Evolutionary conservation across 2,888 invertebrate genomes (phyloP).

Genomic region (Drosophila neotestacea): DNA sequence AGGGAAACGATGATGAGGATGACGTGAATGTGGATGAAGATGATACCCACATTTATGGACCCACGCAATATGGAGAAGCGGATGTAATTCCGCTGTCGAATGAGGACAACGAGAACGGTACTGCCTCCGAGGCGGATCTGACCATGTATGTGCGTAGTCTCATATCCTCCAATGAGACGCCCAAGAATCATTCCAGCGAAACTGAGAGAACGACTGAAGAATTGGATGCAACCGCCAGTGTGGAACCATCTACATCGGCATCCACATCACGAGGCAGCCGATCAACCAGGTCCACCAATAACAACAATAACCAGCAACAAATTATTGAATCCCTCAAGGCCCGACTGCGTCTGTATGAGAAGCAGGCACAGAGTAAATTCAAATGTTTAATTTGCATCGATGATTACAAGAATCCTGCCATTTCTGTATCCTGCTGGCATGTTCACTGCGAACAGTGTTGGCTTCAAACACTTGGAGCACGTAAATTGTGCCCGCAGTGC

Average conservation of each 20-base stretch:
- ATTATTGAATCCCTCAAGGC: conserved; percentile 91
- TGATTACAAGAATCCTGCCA: conserved; percentile 93
- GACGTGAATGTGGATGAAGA: conserved; percentile 94
- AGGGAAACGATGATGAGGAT: conserved; percentile 88
- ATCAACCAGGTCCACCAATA: conserved; percentile 11
- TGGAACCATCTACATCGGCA: conserved; percentile 40
- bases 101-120: conserved; percentile 84
- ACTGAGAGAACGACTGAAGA: conserved; percentile 36
- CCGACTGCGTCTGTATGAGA: conserved; percentile 91
- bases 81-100: conserved; percentile 87
- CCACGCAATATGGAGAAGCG: conserved; percentile 93
- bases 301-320: conserved; percentile 63
- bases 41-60: conserved; percentile 93
- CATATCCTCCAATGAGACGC: conserved; percentile 69
- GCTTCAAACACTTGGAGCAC: conserved; percentile 90
- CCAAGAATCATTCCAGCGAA: conserved; percentile 57
- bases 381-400: conserved; percentile 97
- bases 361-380: conserved; percentile 87
- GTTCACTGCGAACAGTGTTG: conserved; percentile 96
- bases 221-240: conserved; percentile 7
- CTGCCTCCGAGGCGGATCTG: conserved; percentile 76
- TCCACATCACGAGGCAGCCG: conserved; percentile 44
- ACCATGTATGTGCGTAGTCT: conserved; percentile 83
- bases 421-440: conserved; percentile 98
- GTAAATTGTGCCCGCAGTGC: conserved; percentile 97